phyloP scores from a whole-genome alignment of 2,888 invertebrate genomes.

The Coelogynopora nodosa region DNA sequence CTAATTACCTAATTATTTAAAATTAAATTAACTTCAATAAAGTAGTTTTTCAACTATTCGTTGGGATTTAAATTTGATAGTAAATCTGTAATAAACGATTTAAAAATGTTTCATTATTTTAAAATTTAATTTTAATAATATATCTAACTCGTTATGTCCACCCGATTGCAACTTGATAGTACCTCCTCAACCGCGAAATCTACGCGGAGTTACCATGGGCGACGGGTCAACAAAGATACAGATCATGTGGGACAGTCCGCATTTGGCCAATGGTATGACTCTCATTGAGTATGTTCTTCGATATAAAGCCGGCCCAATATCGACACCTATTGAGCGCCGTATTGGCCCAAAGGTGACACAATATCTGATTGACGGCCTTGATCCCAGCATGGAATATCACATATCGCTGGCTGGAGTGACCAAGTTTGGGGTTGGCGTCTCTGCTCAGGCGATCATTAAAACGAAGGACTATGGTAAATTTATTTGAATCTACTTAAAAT shows the following conservation, averaged over 20 bases:
- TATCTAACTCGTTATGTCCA: not conserved
- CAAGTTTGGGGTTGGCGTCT: conserved; percentile 23
- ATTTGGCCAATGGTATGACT: not conserved
- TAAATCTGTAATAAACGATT: too few species aligned
- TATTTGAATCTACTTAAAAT: too few species aligned
- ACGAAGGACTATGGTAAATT: conserved; percentile 37
- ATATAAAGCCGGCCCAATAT: not conserved
- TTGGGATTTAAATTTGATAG: too few species aligned
- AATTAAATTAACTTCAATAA: too few species aligned
- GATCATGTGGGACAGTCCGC: conserved; percentile 38
- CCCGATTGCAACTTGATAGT: not conserved
- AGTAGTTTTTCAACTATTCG: too few species aligned
- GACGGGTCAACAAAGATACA: conserved; percentile 30
- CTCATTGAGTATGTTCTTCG: not conserved
- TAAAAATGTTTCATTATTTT: not conserved
- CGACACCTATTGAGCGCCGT: not conserved
- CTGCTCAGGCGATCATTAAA: conserved; percentile 26
- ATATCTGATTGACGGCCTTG: conserved; percentile 32
- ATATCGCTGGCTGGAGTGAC: conserved; percentile 36
- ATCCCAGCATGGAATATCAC: conserved; percentile 19
- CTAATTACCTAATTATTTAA: too few species aligned
- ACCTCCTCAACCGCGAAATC: conserved; percentile 36
- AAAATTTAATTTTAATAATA: not conserved
- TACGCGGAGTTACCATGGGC: conserved; percentile 35
- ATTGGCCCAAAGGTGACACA: conserved; percentile 19